Percentiles rank a stretch among this genome's conserved stretches.
These are phyloP conservation scores for Lophochroa leadbeateri DNA, from an alignment of 2,113 vertebrate genomes.

Conservation along the genomic window DNA sequence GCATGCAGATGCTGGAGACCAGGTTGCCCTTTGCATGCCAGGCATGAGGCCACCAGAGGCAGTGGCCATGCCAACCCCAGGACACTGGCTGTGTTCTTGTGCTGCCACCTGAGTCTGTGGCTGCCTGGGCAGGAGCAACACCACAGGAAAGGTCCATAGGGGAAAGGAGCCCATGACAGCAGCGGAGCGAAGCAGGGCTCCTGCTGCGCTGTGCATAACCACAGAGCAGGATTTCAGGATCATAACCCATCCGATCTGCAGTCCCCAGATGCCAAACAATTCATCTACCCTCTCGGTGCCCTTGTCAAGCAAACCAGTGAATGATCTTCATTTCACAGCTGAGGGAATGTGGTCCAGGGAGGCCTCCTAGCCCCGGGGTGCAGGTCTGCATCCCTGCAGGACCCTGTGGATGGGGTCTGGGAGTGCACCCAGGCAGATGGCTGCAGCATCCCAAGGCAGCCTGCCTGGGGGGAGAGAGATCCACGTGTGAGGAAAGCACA, in stretches of 20 bases:
- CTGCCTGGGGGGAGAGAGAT: background rate
- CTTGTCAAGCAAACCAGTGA: background rate
- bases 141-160: fast-evolving
- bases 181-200: fast-evolving
- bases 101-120: fast-evolving
- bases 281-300: background rate
- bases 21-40: background rate
- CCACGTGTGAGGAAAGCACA: background rate
- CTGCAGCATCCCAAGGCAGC: background rate
- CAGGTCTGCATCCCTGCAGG: background rate
- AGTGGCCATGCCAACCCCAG: fast-evolving
- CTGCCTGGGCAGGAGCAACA: fast-evolving
- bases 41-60: background rate
- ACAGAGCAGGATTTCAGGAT: background rate
- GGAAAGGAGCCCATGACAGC: fast-evolving
- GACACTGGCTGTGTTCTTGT: too few species aligned
- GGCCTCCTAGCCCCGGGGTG: background rate
- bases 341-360: background rate
- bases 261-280: background rate
- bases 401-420: background rate
- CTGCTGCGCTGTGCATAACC: fast-evolving
- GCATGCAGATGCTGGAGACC: fast-evolving
- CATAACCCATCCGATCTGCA: background rate
- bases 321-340: slow-evolving; percentile 22
- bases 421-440: background rate